These are phyloP conservation scores for Willowsia nigromaculata DNA, from an alignment of 2,888 invertebrate species.

Conservation along the genomic window DNA sequence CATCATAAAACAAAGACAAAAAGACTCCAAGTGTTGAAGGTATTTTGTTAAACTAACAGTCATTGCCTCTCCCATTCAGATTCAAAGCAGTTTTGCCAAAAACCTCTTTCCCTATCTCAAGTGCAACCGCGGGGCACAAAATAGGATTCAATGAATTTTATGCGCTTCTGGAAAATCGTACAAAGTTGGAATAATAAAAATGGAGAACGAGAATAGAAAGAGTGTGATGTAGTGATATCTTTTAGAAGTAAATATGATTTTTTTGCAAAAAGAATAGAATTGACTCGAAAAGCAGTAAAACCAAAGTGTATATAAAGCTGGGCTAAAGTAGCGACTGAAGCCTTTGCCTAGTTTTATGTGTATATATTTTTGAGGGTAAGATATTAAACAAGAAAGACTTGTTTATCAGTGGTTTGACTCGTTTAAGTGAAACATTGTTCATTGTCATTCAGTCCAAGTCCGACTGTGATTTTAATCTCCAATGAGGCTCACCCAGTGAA, in stretches of 20 bases:
- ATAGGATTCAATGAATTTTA: not conserved
- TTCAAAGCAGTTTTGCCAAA: not conserved
- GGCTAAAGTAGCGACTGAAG: not conserved
- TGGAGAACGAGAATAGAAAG: not conserved
- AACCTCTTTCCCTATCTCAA: not conserved
- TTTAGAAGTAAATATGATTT: not conserved
- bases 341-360: not conserved
- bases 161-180: constrained; percentile 19
- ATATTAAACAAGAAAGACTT: constrained; percentile 32
- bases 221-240: not conserved
- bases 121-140: not conserved
- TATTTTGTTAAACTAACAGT: not conserved
- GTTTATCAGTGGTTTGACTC: constrained; percentile 67
- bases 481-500: constrained; percentile 64
- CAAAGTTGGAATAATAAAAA: constrained; percentile 34
- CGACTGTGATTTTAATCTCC: constrained; percentile 67
- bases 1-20: not conserved
- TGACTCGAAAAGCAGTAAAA: not conserved
- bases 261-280: not conserved
- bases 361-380: not conserved
- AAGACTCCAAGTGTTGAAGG: not conserved
- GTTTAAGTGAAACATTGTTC: constrained; percentile 70
- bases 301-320: too few species aligned
- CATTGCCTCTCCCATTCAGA: not conserved
- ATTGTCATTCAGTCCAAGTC: constrained; percentile 65